These are phyloP conservation scores for Dicrostonyx torquatus DNA, from an alignment of 2,797 vertebrate genomes.

Conservation along the genomic window DNA sequence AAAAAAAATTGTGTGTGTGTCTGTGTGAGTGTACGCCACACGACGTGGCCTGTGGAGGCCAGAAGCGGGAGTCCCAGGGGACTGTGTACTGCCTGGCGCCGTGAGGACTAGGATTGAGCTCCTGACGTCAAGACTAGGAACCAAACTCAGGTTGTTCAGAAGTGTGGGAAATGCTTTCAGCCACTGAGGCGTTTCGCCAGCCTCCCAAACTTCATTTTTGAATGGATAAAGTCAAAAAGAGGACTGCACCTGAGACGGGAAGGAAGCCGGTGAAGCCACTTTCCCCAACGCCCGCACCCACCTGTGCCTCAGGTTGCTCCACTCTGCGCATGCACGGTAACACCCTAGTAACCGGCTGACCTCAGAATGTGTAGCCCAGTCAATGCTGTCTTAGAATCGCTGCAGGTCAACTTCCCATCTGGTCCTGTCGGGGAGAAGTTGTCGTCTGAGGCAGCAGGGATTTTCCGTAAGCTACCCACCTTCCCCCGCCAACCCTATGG, in stretches of 20 bases:
- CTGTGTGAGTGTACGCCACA: not conserved
- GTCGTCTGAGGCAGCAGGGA: not conserved
- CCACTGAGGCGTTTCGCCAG: not conserved
- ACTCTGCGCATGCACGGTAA: too few relatives aligned
- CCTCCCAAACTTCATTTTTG: not conserved
- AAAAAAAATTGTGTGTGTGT: too few relatives aligned
- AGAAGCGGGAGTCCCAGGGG: not conserved
- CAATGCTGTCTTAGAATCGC: not conserved
- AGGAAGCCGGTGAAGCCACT: not conserved
- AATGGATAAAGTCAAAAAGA: not conserved
- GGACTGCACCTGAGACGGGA: too few relatives aligned
- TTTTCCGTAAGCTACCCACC: constrained; percentile 1
- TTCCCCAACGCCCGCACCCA: fast-evolving
- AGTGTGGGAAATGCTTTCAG: not conserved
- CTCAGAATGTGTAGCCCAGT: not conserved
- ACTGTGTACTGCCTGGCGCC: not conserved
- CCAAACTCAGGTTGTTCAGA: too few relatives aligned
- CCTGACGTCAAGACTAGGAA: not conserved
- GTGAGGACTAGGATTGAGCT: not conserved
- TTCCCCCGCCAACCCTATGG: not conserved
- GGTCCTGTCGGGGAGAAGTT: not conserved
- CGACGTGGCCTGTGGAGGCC: too few relatives aligned
- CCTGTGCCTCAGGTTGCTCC: not conserved
- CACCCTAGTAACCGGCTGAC: not conserved
- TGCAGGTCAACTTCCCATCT: not conserved